These are phyloP conservation scores for Dromius quadrimaculatus DNA, from an alignment of 2,888 invertebrate genomes.

Conservation along the genomic window DNA sequence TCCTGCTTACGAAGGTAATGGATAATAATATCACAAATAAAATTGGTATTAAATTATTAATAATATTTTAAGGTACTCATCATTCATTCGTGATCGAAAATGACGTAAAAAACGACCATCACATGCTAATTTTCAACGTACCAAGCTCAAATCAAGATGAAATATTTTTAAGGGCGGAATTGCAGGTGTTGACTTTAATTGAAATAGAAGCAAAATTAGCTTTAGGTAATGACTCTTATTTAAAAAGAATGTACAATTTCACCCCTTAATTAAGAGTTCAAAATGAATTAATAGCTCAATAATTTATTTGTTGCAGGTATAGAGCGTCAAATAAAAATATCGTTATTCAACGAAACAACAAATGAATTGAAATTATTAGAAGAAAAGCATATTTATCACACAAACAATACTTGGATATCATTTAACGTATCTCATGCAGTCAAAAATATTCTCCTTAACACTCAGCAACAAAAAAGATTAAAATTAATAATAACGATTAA, in stretches of 20 bases:
- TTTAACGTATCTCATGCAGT: conserved; percentile 63
- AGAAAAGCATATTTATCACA: conserved; percentile 60
- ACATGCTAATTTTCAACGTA: conserved; percentile 63
- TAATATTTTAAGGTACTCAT: conserved; percentile 17
- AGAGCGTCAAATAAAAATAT: conserved; percentile 59
- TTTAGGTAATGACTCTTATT: too few relatives aligned
- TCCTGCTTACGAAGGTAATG: conserved; percentile 63
- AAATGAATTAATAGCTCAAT: neutral
- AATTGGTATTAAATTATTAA: neutral
- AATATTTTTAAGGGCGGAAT: conserved; percentile 62
- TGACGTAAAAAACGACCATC: conserved; percentile 58
- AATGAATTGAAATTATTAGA: conserved; percentile 58
- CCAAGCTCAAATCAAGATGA: conserved; percentile 62
- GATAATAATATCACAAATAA: neutral
- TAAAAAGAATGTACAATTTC: conserved; percentile 36
- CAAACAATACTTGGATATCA: conserved; percentile 64
- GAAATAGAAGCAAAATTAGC: conserved; percentile 57
- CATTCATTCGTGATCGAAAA: conserved; percentile 19
- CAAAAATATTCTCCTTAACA: conserved; percentile 39
- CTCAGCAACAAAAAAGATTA: conserved; percentile 56
- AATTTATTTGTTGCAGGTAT: conserved; percentile 56
- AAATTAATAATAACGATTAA: conserved; percentile 61
- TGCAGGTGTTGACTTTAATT: conserved; percentile 63
- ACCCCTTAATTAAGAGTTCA: neutral
- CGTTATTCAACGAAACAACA: conserved; percentile 59